Base-by-base conservation (phyloP, 2,797 vertebrate species). In the Sebastes cheni region DNA sequence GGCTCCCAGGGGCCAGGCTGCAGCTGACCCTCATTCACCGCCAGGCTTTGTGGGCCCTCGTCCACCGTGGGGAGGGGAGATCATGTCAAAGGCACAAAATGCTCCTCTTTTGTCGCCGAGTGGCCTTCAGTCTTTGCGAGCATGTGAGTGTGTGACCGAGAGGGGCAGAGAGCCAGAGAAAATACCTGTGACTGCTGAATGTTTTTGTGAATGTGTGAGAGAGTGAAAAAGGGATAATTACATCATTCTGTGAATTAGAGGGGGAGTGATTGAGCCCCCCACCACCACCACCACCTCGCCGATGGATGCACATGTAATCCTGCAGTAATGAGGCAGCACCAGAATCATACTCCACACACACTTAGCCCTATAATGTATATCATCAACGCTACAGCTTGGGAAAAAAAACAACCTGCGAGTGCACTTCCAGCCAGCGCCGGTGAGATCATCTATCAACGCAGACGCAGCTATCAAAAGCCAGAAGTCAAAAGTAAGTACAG, bases 21-120 rank as follows among this genome's bases (percentile, higher is more conserved):
- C 93, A 95, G 96, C 95, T 97, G 96, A 97, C 96, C 96, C 95
- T 87, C 96, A 96, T 97, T 96, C 96, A 96, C 58, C 85, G 78
- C 92, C 90, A 73, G 88, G 93, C 95, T 95, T 93, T 95, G 94
- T 94, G 90, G 72, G 55, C 81, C 86, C 75, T 91, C 94, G 95
- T 95, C 96, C 96, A 94, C 94, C 88, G 92, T 72, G 80, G 90
- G 92, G 91, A 84, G 83, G 86, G 90, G 88, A 73, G 88, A 91
- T 92, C 89, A 91, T 91, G 90, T 92, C 93, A 93, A 90, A 89
- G 89, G 81, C 77, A 72, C 87, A 91, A 86, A 93, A 93, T 82
- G 76, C 86, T 87, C 68, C 86, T 94, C 94, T 95, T 95, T 94
- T 96, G 90, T 89, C 58, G n/a, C 7, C 11, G 75, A 84, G 84